These are phyloP conservation scores for Lissonota sp. DNA, from an alignment of 2,888 invertebrate genomes.

Conservation along the genomic window DNA sequence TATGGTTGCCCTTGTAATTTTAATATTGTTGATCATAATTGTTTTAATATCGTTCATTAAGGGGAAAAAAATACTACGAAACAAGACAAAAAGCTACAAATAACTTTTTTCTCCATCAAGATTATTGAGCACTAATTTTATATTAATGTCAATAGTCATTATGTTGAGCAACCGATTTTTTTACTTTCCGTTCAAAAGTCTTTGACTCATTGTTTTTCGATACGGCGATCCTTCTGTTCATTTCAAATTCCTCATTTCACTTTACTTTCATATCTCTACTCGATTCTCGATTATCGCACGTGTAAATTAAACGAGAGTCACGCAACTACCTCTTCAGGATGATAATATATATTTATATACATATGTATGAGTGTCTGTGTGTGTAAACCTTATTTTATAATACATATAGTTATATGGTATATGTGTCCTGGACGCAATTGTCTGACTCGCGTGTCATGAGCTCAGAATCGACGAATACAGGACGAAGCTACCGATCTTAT, in stretches of 20 bases:
- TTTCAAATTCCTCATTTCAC: too few species aligned
- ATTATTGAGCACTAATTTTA: too few species aligned
- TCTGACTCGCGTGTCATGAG: slow-evolving; percentile 56
- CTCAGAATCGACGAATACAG: slow-evolving; percentile 55
- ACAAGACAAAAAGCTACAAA: too few species aligned
- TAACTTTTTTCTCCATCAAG: too few species aligned
- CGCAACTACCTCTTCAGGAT: slow-evolving; percentile 53
- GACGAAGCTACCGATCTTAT: slow-evolving; percentile 64
- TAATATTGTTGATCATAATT: too few species aligned
- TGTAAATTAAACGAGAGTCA: slow-evolving; percentile 65
- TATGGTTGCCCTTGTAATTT: not conserved
- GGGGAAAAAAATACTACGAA: too few species aligned
- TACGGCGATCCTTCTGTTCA: too few species aligned
- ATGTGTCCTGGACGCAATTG: slow-evolving; percentile 43
- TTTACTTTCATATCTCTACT: slow-evolving; percentile 12
- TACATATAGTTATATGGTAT: not conserved
- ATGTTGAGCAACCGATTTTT: too few species aligned
- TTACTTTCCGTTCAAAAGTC: too few species aligned
- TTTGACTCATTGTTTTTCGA: too few species aligned
- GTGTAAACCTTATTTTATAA: not conserved
- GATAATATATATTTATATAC: slow-evolving; percentile 20
- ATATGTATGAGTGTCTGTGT: slow-evolving; percentile 1
- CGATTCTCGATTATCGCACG: slow-evolving; percentile 58
- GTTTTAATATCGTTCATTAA: too few species aligned
- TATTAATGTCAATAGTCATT: too few species aligned